phyloP scores from a whole-genome alignment of 2,888 invertebrate genomes.

The Ophioninae sp. region DNA sequence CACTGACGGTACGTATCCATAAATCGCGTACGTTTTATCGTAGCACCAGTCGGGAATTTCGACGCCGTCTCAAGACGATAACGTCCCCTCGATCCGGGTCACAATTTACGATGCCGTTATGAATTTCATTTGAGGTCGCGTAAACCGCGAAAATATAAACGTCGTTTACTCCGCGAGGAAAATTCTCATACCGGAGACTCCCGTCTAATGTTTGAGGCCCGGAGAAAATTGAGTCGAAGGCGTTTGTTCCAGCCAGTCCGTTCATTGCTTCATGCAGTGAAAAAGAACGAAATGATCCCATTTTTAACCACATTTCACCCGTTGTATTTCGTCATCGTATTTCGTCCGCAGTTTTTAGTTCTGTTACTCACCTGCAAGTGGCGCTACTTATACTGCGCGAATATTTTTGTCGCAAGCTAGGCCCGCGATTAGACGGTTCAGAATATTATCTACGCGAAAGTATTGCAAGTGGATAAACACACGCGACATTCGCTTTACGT shows the following conservation, averaged over 20 bases:
- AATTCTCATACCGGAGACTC: constrained; percentile 9
- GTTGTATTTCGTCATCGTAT: not conserved
- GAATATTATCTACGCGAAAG: no score
- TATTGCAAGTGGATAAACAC: no score
- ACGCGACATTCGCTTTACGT: no score
- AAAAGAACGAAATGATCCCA: not conserved
- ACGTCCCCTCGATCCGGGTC: constrained; percentile 60
- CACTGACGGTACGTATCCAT: not conserved
- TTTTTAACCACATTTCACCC: not conserved
- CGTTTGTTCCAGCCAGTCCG: not conserved
- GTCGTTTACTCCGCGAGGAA: constrained; percentile 47
- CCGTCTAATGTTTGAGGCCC: constrained; percentile 15
- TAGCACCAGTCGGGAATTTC: constrained; percentile 17
- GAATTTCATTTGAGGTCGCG: constrained; percentile 61
- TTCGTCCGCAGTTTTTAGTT: not conserved
- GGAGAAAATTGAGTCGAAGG: constrained; percentile 1
- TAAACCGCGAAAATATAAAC: constrained; percentile 54
- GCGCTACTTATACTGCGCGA: no score
- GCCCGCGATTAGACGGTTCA: no score
- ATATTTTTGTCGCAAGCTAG: no score
- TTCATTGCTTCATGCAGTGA: not conserved
- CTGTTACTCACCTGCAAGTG: not conserved
- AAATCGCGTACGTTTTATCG: constrained; percentile 25
- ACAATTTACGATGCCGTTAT: constrained; percentile 62
- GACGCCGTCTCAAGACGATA: constrained; percentile 53